A percentile compares a stretch with the other conserved stretches of the same genome.
These are phyloP conservation scores for Melinaea menophilus DNA, from an alignment of 2,888 invertebrate species.

Conservation along the genomic window DNA sequence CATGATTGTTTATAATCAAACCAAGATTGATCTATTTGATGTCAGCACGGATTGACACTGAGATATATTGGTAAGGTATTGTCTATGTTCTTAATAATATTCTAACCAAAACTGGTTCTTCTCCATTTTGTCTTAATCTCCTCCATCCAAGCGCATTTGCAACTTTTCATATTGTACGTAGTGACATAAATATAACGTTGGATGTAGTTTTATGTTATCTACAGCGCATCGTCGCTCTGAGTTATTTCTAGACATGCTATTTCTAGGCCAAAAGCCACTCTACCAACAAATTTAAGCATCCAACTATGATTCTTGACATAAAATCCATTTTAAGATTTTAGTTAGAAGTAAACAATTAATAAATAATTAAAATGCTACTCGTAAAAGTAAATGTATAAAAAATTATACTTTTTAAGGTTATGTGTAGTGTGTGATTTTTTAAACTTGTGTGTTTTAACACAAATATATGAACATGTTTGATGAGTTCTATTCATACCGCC, in stretches of 20 bases:
- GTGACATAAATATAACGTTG: too few species aligned
- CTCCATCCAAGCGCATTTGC: too few species aligned
- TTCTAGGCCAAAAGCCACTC: slow-evolving; percentile 22
- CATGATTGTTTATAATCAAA: slow-evolving; percentile 6
- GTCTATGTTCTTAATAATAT: too few species aligned
- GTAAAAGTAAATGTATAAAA: not conserved
- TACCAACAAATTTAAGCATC: slow-evolving; percentile 20
- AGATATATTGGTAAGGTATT: not conserved
- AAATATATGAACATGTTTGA: not conserved
- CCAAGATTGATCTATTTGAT: not conserved
- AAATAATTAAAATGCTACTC: too few species aligned
- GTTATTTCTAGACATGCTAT: slow-evolving; percentile 19
- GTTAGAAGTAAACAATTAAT: too few species aligned
- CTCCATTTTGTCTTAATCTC: too few species aligned
- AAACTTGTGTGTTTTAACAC: not conserved
- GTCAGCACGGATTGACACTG: not conserved
- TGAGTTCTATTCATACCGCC: slow-evolving; percentile 14
- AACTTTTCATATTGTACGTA: too few species aligned
- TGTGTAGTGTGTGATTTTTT: too few species aligned
- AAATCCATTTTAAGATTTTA: slow-evolving; percentile 2
- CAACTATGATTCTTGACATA: slow-evolving; percentile 18
- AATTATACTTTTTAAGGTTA: not conserved
- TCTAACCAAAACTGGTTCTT: too few species aligned
- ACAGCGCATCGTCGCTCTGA: slow-evolving; percentile 16
- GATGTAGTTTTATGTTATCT: too few species aligned